Percentiles rank a stretch among this genome's conserved stretches.
Conservation (phyloP, 2,888 invertebrate species). For the Mythimna loreyi region DNA sequence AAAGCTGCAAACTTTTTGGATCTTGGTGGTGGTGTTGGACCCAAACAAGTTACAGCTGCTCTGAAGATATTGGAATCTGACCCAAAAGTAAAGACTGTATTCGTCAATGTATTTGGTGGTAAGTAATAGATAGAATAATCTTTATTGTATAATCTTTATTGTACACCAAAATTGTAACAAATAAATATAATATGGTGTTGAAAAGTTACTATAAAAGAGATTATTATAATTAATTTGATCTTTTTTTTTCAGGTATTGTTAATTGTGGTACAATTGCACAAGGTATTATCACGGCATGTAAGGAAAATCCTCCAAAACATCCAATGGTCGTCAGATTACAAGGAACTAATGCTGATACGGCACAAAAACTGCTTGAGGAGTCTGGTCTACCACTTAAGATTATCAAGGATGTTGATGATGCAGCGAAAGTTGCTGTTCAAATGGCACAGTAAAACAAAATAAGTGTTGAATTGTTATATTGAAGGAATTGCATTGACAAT, state of each 20-base stretch:
- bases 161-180: no score
- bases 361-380: slow-evolving; percentile 95
- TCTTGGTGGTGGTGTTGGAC: slow-evolving; percentile 98
- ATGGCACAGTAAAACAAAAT: slow-evolving; percentile 68
- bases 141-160: no score
- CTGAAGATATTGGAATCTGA: slow-evolving; percentile 97
- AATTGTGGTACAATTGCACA: slow-evolving; percentile 99
- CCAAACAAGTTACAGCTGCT: slow-evolving; percentile 98
- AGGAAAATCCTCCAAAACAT: slow-evolving; percentile 94
- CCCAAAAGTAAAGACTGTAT: slow-evolving; percentile 97
- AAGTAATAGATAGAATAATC: no score
- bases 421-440: slow-evolving; percentile 96
- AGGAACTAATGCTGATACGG: slow-evolving; percentile 97
- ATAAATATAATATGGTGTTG: background rate
- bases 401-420: slow-evolving; percentile 97
- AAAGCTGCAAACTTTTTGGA: slow-evolving; percentile 99
- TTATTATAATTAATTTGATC: background rate
- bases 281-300: slow-evolving; percentile 97
- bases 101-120: slow-evolving; percentile 99
- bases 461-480: slow-evolving; percentile 15
- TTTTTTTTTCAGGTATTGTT: slow-evolving; percentile 94
- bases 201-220: no score
- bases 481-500: slow-evolving; percentile 34
- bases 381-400: slow-evolving; percentile 96
- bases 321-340: slow-evolving; percentile 98